Base-by-base conservation (phyloP, 1,140 invertebrate genomes). In the Temnothorax nylanderi region DNA sequence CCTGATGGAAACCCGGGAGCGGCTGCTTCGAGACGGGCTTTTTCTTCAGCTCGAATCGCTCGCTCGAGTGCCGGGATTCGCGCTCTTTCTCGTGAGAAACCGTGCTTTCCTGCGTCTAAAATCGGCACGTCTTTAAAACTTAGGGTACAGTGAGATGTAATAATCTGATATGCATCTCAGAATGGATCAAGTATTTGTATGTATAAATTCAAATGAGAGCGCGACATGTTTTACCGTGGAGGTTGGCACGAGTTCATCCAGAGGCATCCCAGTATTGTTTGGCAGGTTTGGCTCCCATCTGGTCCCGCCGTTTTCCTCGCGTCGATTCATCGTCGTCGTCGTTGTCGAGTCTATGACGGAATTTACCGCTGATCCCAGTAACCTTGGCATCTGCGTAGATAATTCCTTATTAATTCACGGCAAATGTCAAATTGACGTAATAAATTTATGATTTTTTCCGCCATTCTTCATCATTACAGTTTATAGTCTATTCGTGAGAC, bases 1-100 rank as follows among this genome's bases (percentile, higher is more conserved):
- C 97, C 92, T 97, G 97, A 88, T 97, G 97, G 85, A 97, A 98
- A 1, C 97, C 97, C 0, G 97, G 97, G 62, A 98, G 92, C 16
- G 97, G 97, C 85, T 96, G 94, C 21, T 93, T 94, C 60, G 82
- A 85, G 0, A 82, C 62, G 1, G 67, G n/a, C 10, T 86, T 85
- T 85, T 91, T 90, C 47, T 91, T 94, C n/a, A 89, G 75, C 58
- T 94, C 93, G 4, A 91, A 80, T 21, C 88, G 87, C 8, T 94
- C 91, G 0, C 58, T 10, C n/a, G 86, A 91, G 8, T 90, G 90
- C 0, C 77, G 85, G 16, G 71, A 41, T 1, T 92, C 88, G 4
- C 82, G 84, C 3, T 89, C 86, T 47, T 89, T 85, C n/a, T 90
- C 88, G 8, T 81, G 86, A 0, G 62, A 13, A 8, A 67, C 41